Evolutionary conservation across 64 coral and sea anemone species (phyloP).

Genomic region (Porites lutea): DNA sequence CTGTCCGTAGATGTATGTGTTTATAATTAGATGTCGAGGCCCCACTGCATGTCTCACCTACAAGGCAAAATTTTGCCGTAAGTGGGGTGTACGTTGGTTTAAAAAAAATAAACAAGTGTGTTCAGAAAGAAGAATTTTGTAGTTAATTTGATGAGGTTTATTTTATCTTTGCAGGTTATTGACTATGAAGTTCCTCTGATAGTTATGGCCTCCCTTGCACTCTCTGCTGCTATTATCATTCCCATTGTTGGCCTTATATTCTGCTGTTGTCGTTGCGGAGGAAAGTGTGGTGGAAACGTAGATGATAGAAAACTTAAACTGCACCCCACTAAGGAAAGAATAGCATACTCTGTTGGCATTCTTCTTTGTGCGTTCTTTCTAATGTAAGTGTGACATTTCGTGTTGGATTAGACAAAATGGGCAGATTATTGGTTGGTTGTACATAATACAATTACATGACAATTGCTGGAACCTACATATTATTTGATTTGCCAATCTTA

Average conservation of each 20-base stretch:
- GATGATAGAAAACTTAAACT: slow-evolving; percentile 66
- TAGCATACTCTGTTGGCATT: slow-evolving; percentile 65
- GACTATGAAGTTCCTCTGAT: slow-evolving; percentile 87
- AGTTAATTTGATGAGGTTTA: too few species aligned
- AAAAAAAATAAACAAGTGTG: too few species aligned
- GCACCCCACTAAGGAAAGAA: slow-evolving; percentile 69
- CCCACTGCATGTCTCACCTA: too few species aligned
- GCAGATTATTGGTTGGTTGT: too few species aligned
- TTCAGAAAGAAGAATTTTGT: too few species aligned
- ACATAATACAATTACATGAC: too few species aligned
- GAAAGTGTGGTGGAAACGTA: slow-evolving; percentile 74
- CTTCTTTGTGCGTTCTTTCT: slow-evolving; percentile 74
- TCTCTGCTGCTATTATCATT: slow-evolving; percentile 73
- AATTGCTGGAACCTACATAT: too few species aligned
- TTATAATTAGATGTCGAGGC: too few species aligned
- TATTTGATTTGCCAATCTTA: not conserved
- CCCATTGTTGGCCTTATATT: slow-evolving; percentile 77
- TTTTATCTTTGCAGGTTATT: slow-evolving; percentile 57
- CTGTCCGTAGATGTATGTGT: too few species aligned
- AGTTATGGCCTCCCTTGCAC: slow-evolving; percentile 55
- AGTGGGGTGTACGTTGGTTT: too few species aligned
- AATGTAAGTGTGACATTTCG: slow-evolving; percentile 60
- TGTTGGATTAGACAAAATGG: not conserved
- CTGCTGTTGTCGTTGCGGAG: slow-evolving; percentile 61
- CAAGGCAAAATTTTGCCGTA: too few species aligned